phyloP scores from a whole-genome alignment of 2,113 vertebrate genomes.

The Nasalis larvatus region DNA sequence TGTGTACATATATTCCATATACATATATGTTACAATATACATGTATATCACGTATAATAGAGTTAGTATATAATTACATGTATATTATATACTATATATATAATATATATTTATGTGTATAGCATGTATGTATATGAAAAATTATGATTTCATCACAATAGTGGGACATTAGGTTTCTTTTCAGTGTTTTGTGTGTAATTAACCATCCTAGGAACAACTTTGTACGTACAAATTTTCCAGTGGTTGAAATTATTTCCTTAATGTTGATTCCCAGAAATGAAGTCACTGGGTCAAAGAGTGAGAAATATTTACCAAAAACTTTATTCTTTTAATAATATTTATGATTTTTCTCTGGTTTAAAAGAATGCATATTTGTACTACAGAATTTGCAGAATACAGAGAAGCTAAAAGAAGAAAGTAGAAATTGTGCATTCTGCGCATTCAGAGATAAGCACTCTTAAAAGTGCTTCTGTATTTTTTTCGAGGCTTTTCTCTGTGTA shows the following conservation, averaged over 20 bases:
- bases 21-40: no score
- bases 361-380: background rate
- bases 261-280: background rate
- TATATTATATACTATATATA: background rate
- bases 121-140: background rate
- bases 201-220: background rate
- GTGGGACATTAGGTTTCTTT: background rate
- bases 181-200: background rate
- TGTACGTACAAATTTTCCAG: background rate
- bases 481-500: background rate
- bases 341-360: background rate
- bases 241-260: background rate
- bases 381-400: background rate
- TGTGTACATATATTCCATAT: no score
- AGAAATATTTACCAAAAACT: background rate
- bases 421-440: background rate
- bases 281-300: background rate
- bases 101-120: background rate
- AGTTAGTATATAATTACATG: no score
- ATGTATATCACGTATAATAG: no score
- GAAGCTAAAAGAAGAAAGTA: background rate
- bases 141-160: background rate
- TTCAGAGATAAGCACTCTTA: background rate
- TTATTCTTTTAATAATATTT: background rate
- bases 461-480: background rate